These are phyloP conservation scores for Drosophila ercepeae DNA, from an alignment of 1,140 invertebrate genomes.

Conservation along the genomic window DNA sequence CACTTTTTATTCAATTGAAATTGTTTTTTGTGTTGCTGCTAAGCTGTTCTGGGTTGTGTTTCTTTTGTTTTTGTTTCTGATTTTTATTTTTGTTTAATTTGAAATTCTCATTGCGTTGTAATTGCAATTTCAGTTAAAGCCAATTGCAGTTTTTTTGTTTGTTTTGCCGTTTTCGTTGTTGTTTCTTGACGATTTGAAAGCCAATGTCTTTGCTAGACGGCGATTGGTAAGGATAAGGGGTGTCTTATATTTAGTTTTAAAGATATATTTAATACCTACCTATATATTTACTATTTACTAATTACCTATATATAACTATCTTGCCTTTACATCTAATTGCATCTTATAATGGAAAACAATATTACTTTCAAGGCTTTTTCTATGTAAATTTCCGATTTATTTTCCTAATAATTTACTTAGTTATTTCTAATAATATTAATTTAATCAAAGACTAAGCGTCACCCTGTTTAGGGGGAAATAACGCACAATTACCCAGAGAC, in stretches of 20 bases:
- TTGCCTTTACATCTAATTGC: no score
- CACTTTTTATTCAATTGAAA: slow-evolving; percentile 74
- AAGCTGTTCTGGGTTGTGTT: slow-evolving; percentile 44
- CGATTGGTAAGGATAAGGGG: slow-evolving; percentile 35
- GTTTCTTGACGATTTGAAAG: slow-evolving; percentile 45
- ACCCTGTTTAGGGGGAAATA: slow-evolving; percentile 58
- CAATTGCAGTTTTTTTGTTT: slow-evolving; percentile 33
- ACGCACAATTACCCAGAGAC: slow-evolving; percentile 54
- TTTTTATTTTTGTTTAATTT: slow-evolving; percentile 41
- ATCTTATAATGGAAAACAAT: no score
- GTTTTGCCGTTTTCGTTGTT: slow-evolving; percentile 19
- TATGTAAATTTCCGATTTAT: no score
- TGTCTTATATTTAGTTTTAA: background rate
- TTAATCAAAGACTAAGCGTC: no score
- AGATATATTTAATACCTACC: no score
- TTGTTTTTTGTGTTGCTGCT: slow-evolving; percentile 51
- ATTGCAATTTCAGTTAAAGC: slow-evolving; percentile 54
- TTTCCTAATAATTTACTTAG: no score
- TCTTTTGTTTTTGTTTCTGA: slow-evolving; percentile 7
- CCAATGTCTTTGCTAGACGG: slow-evolving; percentile 48
- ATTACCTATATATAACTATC: no score
- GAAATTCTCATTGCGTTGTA: slow-evolving; percentile 52
- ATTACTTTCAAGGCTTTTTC: no score
- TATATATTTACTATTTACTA: no score
- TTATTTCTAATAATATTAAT: no score